Conservation (phyloP, 2,797 vertebrate genomes). For the Scarus forsteni region DNA sequence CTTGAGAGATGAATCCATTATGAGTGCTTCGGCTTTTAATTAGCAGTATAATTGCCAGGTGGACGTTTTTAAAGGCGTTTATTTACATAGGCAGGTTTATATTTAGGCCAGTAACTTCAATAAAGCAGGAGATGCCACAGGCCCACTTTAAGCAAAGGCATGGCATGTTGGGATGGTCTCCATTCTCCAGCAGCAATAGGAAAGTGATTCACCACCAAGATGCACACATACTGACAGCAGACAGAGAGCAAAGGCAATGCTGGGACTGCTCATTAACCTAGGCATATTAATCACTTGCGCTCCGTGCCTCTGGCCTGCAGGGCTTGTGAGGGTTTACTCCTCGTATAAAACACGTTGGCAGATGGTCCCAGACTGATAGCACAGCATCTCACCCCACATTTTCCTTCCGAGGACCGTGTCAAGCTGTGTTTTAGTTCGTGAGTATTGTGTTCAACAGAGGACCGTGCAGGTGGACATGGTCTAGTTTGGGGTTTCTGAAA, state of each 20-base stretch:
- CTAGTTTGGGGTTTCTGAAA: conserved; percentile 49
- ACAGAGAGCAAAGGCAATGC: conserved; percentile 63
- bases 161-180: conserved; percentile 45
- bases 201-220: conserved; percentile 67
- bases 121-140: conserved; percentile 66
- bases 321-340: conserved; percentile 67
- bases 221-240: conserved; percentile 55
- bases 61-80: conserved; percentile 66
- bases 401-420: conserved; percentile 24
- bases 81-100: conserved; percentile 69
- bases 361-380: conserved; percentile 76
- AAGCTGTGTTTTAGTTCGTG: conserved; percentile 11
- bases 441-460: conserved; percentile 40
- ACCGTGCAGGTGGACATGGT: conserved; percentile 37
- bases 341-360: conserved; percentile 76
- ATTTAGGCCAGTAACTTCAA: conserved; percentile 68
- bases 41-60: conserved; percentile 84
- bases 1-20: conserved; percentile 82
- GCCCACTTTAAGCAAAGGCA: conserved; percentile 49
- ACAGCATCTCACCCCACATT: conserved; percentile 48
- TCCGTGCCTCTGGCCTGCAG: conserved; percentile 68
- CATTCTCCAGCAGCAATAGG: conserved; percentile 56
- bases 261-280: conserved; percentile 80
- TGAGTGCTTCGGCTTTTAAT: conserved; percentile 83
- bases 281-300: conserved; percentile 80